These are phyloP conservation scores for Kryptolebias ocellatus DNA, from an alignment of 2,797 vertebrate species.

Conservation along the genomic window DNA sequence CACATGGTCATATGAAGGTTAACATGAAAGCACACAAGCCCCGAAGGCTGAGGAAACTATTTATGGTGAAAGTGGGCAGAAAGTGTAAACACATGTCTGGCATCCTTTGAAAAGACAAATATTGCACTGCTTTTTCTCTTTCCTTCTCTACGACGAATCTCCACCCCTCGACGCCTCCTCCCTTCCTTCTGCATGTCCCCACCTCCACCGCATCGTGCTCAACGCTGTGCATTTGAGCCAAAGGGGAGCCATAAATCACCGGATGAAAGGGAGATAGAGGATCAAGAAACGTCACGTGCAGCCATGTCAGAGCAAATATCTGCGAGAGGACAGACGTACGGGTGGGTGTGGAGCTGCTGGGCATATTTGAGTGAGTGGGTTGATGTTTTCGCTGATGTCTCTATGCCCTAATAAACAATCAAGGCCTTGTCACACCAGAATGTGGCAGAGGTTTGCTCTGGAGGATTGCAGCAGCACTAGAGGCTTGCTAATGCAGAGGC, in stretches of 20 bases:
- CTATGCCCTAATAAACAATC: slow-evolving; percentile 16
- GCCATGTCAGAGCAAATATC: slow-evolving; percentile 43
- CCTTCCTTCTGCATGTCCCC: slow-evolving; percentile 1
- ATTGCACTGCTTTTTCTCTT: slow-evolving; percentile 53
- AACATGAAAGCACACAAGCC: slow-evolving; percentile 46
- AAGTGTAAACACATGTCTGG: slow-evolving; percentile 80
- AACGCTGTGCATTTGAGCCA: slow-evolving; percentile 38
- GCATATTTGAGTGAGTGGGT: slow-evolving; percentile 14
- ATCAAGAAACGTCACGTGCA: slow-evolving; percentile 43
- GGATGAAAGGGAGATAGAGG: slow-evolving; percentile 42
- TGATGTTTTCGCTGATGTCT: slow-evolving; percentile 7
- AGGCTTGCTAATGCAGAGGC: background rate
- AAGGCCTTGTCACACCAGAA: slow-evolving; percentile 4
- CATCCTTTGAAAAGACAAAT: slow-evolving; percentile 72
- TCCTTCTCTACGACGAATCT: slow-evolving; percentile 50
- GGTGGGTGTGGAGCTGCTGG: slow-evolving; percentile 5
- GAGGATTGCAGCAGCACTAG: background rate
- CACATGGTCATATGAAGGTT: slow-evolving; percentile 38
- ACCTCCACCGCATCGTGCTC: slow-evolving; percentile 54
- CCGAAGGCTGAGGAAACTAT: slow-evolving; percentile 67
- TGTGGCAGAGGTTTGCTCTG: background rate
- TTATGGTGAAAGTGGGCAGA: slow-evolving; percentile 74
- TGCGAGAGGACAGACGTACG: slow-evolving; percentile 21
- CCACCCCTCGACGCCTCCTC: slow-evolving; percentile 28
- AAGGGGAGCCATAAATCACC: slow-evolving; percentile 64